These are phyloP conservation scores for Ammospiza caudacuta DNA, from an alignment of 2,113 vertebrate species.

Conservation along the genomic window DNA sequence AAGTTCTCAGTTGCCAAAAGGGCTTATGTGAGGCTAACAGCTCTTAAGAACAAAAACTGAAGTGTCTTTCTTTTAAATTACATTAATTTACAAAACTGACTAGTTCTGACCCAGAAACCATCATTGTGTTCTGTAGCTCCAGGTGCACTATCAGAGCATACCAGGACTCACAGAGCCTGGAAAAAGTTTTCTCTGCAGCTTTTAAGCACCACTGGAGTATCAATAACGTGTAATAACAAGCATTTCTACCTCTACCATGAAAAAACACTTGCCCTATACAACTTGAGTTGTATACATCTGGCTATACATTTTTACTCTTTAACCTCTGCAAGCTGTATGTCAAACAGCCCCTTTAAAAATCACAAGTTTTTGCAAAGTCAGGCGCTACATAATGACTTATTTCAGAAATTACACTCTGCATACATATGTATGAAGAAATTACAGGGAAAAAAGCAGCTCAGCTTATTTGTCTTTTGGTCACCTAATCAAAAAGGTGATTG, in stretches of 20 bases:
- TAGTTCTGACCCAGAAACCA: neutral
- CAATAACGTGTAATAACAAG: neutral
- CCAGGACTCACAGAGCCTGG: neutral
- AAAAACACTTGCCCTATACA: neutral
- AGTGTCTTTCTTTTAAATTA: neutral
- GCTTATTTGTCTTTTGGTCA: constrained; percentile 39
- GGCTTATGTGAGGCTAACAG: neutral
- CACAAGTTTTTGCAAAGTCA: constrained; percentile 37
- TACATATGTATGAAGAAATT: constrained; percentile 53
- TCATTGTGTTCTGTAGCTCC: neutral
- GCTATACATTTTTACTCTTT: neutral
- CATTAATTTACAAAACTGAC: neutral
- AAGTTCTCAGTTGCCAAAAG: neutral
- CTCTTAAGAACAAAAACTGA: neutral
- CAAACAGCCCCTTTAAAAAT: constrained; percentile 15
- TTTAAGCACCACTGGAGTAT: neutral
- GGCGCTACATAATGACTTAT: neutral
- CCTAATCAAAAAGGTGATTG: constrained; percentile 34
- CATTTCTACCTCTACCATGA: neutral
- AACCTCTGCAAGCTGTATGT: constrained; percentile 10
- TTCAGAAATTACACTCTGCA: constrained; percentile 19
- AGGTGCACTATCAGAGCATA: neutral
- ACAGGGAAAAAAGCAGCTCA: neutral
- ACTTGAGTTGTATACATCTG: neutral
- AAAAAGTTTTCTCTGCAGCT: neutral